phyloP scores from a whole-genome alignment of 2,113 vertebrate species.

The Labrus mixtus region DNA sequence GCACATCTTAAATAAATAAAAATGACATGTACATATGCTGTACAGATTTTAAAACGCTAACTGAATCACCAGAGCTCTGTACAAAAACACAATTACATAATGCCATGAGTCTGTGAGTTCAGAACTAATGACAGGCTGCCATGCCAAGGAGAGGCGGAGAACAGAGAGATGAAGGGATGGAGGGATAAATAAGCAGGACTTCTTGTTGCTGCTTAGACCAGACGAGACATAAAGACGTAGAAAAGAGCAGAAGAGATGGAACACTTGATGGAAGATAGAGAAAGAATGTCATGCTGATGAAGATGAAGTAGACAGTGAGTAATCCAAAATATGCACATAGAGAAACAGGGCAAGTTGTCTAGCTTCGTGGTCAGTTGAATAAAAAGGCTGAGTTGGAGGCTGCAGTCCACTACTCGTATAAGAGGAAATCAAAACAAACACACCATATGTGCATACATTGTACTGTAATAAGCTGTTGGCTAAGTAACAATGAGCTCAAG shows the following conservation, averaged over 20 bases:
- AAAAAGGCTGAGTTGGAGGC: no score
- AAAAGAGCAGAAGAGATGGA: background rate
- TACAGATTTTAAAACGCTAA: background rate
- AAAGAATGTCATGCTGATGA: no score
- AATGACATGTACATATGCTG: background rate
- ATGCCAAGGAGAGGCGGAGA: constrained; percentile 61
- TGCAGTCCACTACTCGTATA: background rate
- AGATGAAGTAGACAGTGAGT: no score
- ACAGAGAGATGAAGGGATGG: constrained; percentile 47
- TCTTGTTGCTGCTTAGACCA: constrained; percentile 43
- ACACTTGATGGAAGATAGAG: no score
- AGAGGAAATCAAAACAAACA: background rate
- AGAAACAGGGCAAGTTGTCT: no score
- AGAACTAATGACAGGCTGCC: constrained; percentile 72
- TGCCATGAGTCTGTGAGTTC: constrained; percentile 63
- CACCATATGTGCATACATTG: background rate
- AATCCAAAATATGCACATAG: no score
- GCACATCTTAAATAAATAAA: background rate
- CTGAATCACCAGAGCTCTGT: background rate
- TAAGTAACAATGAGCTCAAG: background rate
- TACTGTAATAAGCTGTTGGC: background rate
- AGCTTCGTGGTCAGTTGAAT: no score
- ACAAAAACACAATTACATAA: constrained; percentile 58
- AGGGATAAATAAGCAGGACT: constrained; percentile 51
- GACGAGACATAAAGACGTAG: constrained; percentile 18